Evolutionary conservation across 2,888 invertebrate species (phyloP), one percentile per base, ranked within the genome.

Genomic region (Trachelus tabidus): DNA sequence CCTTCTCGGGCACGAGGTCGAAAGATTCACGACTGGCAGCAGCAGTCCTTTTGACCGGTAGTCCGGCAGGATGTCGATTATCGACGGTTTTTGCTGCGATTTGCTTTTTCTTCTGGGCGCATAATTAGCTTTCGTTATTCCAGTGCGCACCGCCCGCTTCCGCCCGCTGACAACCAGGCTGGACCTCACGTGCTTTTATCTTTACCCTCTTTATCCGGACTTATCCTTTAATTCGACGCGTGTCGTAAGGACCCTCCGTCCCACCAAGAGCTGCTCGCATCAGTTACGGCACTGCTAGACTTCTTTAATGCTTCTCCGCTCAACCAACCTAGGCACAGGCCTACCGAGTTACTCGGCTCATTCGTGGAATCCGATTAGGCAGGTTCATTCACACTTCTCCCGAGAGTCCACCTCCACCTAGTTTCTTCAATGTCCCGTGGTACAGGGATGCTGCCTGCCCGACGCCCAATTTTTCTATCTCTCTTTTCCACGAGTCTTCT

Each of bases 61-160:
- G 84, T 82, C 82, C 83, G 88, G 88, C 89, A 90, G 90, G 89
- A 90, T 89, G 89, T 89, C 89, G 90, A 90, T 90, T 90, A 90
- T 90, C 90, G 89, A 90, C 83, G 88, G 84, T 90, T 89, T 89
- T 90, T 89, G 88, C 87, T 82, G 80, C 79, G 83, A 87, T 87
- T 84, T 85, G 80, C 83, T 83, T 81, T 84, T 83, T 81, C 80
- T 80, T 78, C 78, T 84, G 85, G 86, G 87, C 87, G 88, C 90
- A 89, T 89, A 89, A 90, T 90, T 90, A 90, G 89, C 90, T 89
- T 89, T 90, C 89, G 87, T 89, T 90, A 88, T 89, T 90, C 87
- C 88, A 87, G 85, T 86, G 87, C 87, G 88, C 84, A 87, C 85
- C 85, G 86, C 84, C 82, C 76, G 81, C 83, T 85, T 87, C 87